Evolutionary conservation across 1,140 invertebrate genomes (phyloP).

Genomic region (Drosophila pallidifrons): DNA sequence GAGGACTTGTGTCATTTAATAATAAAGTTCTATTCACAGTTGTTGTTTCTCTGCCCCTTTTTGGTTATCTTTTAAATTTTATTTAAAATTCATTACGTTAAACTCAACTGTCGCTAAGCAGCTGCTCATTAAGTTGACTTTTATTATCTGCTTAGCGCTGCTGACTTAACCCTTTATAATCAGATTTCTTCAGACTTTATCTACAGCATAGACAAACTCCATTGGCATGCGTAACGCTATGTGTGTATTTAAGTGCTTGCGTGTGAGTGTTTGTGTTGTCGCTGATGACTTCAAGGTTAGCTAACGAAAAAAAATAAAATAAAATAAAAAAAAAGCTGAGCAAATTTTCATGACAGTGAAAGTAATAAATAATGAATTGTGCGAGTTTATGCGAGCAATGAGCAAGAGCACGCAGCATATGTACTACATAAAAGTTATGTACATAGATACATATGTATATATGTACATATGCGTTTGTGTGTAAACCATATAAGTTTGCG

Average conservation of each 20-base stretch:
- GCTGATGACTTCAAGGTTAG: slow-evolving; percentile 67
- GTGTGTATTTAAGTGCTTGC: neutral
- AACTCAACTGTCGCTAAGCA: neutral
- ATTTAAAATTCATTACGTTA: slow-evolving; percentile 2
- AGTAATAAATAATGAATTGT: slow-evolving; percentile 79
- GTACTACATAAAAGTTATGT: slow-evolving; percentile 41
- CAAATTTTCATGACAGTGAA: slow-evolving; percentile 72
- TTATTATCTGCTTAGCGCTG: slow-evolving; percentile 51
- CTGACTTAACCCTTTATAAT: slow-evolving; percentile 53
- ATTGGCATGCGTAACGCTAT: neutral
- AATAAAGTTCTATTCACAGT: neutral
- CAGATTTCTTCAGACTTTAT: slow-evolving; percentile 34
- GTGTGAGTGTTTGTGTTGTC: slow-evolving; percentile 22
- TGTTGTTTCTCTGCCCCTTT: no score
- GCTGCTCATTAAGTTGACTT: slow-evolving; percentile 51
- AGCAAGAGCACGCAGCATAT: slow-evolving; percentile 54
- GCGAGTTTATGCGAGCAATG: slow-evolving; percentile 67
- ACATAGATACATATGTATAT: slow-evolving; percentile 19
- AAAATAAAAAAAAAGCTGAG: slow-evolving; percentile 43
- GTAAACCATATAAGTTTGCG: slow-evolving; percentile 52
- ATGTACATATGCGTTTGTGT: neutral
- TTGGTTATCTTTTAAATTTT: neutral
- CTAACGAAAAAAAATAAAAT: slow-evolving; percentile 27
- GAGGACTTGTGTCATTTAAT: no score
- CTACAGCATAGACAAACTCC: slow-evolving; percentile 4